These are phyloP conservation scores for Lithophane semibrunnea DNA, from an alignment of 2,888 invertebrate species.

Conservation along the genomic window DNA sequence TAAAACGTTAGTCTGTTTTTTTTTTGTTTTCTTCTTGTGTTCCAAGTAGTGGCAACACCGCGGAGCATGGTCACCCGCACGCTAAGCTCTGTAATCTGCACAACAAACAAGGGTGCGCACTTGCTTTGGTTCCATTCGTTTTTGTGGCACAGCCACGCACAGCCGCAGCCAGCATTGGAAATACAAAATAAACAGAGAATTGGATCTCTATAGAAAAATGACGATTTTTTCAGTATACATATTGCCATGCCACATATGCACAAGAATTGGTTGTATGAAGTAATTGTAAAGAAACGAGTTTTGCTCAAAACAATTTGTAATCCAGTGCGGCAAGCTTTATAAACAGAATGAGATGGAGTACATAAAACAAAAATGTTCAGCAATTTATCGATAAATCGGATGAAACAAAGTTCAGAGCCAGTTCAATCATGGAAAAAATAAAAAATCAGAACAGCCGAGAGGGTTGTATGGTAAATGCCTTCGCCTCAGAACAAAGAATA, in stretches of 20 bases:
- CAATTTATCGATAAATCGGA: slow-evolving; percentile 31
- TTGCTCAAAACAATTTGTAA: slow-evolving; percentile 18
- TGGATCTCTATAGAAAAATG: slow-evolving; percentile 2
- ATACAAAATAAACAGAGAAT: slow-evolving; percentile 27
- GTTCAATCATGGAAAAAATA: slow-evolving; percentile 36
- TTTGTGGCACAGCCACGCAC: slow-evolving; percentile 71
- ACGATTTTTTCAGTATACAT: background rate
- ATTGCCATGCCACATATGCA: background rate
- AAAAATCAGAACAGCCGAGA: slow-evolving; percentile 28
- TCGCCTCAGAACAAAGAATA: slow-evolving; percentile 57
- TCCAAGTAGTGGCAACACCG: slow-evolving; percentile 19
- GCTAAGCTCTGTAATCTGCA: slow-evolving; percentile 77
- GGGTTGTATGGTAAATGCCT: slow-evolving; percentile 43
- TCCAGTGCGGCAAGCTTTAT: slow-evolving; percentile 30
- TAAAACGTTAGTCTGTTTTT: too few species aligned
- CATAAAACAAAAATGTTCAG: slow-evolving; percentile 7
- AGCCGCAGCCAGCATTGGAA: slow-evolving; percentile 7
- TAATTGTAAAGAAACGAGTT: slow-evolving; percentile 36
- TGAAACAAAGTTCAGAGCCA: slow-evolving; percentile 18
- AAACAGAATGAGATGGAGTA: slow-evolving; percentile 4
- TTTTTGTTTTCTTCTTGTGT: background rate
- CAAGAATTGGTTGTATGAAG: slow-evolving; percentile 17
- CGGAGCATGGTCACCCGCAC: slow-evolving; percentile 67
- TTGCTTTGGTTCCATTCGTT: slow-evolving; percentile 72
- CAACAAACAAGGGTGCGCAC: slow-evolving; percentile 80